Conservation (phyloP, 2,797 vertebrate genomes). For the Steatocranus sp. region DNA sequence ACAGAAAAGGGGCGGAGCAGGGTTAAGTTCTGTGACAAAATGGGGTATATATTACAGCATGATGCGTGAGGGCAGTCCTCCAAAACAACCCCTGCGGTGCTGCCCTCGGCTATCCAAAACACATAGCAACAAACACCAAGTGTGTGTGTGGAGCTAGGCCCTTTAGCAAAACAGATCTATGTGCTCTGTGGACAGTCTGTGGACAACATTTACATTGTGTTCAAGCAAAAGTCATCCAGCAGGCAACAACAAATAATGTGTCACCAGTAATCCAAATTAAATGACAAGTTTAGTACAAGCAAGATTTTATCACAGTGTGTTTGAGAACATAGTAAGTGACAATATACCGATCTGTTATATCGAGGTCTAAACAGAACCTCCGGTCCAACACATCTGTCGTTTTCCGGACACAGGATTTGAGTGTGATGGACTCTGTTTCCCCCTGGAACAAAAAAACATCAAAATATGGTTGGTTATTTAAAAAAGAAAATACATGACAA, state of each 20-base stretch:
- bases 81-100: conserved; percentile 7
- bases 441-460: conserved; percentile 73
- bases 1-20: conserved; percentile 17
- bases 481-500: not conserved
- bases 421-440: conserved; percentile 84
- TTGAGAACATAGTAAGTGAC: not conserved
- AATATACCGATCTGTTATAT: conserved; percentile 89
- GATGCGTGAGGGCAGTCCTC: not conserved
- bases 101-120: not conserved
- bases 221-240: not conserved
- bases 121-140: not conserved
- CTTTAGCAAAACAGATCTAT: not conserved
- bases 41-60: conserved; percentile 36
- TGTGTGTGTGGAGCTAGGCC: not conserved
- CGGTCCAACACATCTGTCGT: conserved; percentile 85
- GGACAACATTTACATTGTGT: not conserved
- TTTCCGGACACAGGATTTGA: conserved; percentile 89
- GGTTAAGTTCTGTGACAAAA: conserved; percentile 49
- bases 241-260: not conserved
- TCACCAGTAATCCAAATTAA: not conserved
- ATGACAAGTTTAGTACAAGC: not conserved
- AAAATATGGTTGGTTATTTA: not conserved
- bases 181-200: not conserved
- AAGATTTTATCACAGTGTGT: not conserved
- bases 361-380: conserved; percentile 94